Base-by-base conservation (phyloP, 2,888 invertebrate genomes). In the Nineta flava region DNA sequence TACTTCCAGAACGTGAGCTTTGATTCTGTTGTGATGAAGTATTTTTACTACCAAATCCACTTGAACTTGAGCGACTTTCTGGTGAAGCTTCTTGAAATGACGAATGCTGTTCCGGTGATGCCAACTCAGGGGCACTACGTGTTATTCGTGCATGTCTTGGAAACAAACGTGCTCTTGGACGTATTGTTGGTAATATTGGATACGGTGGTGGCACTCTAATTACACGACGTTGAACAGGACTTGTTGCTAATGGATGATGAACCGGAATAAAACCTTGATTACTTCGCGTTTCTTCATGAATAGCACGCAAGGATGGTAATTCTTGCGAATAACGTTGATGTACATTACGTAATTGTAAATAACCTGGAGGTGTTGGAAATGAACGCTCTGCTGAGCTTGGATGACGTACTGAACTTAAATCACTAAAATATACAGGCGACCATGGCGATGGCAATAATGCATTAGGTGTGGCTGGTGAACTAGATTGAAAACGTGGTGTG, bases 11-110 rank as follows among this genome's bases (percentile, higher is more conserved):
- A 56, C 77, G 73, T 59, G 83, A 81, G 66, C 84, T 83, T 63
- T 84, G 83, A 62, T 84, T 85, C 62, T 85, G 86, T 60, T 83
- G 83, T 3, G 26, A 26, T 34, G 79, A 77, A 34, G 87, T 88
- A 68, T 91, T 92, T 64, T 91, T 88, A 61, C 90, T 90, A 53
- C 90, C 91, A 65, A 91, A 90, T 12, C 91, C 91, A 62, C 87
- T 87, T 35, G 88, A 88, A 60, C 87, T 88, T 15, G 87, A 87
- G 47, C 88, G 77, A 60, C 87, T 87, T 64, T 90, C 90, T 1
- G 91, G 91, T 3, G 88, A 90, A 9, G 87, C 83, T 62, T 87
- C 86, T 61, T 77, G 69, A 56, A 72, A 73, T 0, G 73, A 60
- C 12, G 15, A 7, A 52, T 77, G 71, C 34, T 73, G 76, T 52